Base-by-base conservation (phyloP, 2,113 vertebrate genomes). In the Burhinus oedicnemus region DNA sequence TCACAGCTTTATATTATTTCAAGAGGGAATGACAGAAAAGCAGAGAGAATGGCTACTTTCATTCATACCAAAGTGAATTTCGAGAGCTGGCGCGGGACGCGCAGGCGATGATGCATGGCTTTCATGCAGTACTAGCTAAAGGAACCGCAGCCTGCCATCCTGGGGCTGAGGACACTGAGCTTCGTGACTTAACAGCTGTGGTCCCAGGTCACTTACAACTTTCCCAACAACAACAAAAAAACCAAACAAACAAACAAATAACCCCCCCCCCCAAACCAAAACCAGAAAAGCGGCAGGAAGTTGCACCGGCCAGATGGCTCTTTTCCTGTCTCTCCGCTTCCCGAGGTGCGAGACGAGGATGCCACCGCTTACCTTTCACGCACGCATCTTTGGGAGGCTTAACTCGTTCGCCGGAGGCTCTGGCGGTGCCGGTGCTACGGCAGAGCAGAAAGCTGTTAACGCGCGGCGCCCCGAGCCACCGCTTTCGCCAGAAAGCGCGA, bases 361-460 rank as follows among this genome's bases (percentile, higher is more conserved):
- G 88, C 91, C 49, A 0, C 42, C 9, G 23, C 95, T 95, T 84
- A 96, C 97, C 97, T 97, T 42, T 95, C 94, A 91, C 92, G 2
- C 47, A 0, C 1, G 29, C 69, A 25, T 21, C 26, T 25, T 49
- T 7, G 85, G 66, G 77, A 51, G 71, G 64, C 83, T 78, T 15
- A 9, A 7, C 66, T 70, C 80, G 0, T 15, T 0, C 2, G 82
- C 54, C 0, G 65, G 77, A 7, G 88, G 70, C 79, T 54, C 44
- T 4, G 69, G 21, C 49, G 49, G 49, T 23, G 20, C 11, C 60
- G 61, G 54, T 1, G 92, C 93, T 89, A 8, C 19, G 78, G 83
- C 6, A 66, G 72, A 68, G 65, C 72, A 11, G 55, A 49, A 3
- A 6, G 60, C 68, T 42, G 78, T 92, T 60, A 15, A 89, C 18